Percentiles rank a stretch among this genome's conserved stretches.
phyloP scores from a whole-genome alignment of 2,888 invertebrate genomes.

The Sympetrum striolatum region DNA sequence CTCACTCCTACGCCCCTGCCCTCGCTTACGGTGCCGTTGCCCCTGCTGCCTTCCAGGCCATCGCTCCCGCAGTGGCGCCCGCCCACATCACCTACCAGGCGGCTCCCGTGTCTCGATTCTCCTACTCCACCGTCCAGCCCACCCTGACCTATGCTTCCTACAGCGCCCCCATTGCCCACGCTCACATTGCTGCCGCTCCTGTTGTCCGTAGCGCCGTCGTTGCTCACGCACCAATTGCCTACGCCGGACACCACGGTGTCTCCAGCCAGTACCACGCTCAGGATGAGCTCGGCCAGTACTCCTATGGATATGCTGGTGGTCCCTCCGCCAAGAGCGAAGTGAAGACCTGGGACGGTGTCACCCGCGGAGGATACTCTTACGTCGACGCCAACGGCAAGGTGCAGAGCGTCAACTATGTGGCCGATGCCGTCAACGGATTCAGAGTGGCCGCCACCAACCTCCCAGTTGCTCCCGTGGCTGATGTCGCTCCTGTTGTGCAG shows the following conservation, averaged over 20 bases:
- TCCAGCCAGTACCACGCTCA: conserved; percentile 64
- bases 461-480: conserved; percentile 48
- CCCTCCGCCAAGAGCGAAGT: conserved; percentile 69
- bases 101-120: conserved; percentile 53
- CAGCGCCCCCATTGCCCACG: conserved; percentile 55
- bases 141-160: conserved; percentile 53
- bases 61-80: conserved; percentile 57
- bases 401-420: conserved; percentile 48
- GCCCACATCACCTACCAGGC: conserved; percentile 54
- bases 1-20: conserved; percentile 56
- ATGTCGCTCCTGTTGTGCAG: conserved; percentile 11
- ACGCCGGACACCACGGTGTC: not conserved
- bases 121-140: conserved; percentile 40
- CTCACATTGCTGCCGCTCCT: too few species aligned
- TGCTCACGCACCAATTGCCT: conserved; percentile 4
- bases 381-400: conserved; percentile 67
- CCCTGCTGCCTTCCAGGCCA: conserved; percentile 57
- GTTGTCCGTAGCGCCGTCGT: too few species aligned
- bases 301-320: conserved; percentile 70
- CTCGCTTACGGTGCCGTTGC: conserved; percentile 49
- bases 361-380: conserved; percentile 68
- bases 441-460: conserved; percentile 55
- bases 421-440: conserved; percentile 42
- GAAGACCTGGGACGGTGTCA: conserved; percentile 64
- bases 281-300: conserved; percentile 66